Evolutionary conservation across 2,888 invertebrate genomes (phyloP), one percentile per base, ranked within the genome.

Genomic region (Thysanoteuthis rhombus): DNA sequence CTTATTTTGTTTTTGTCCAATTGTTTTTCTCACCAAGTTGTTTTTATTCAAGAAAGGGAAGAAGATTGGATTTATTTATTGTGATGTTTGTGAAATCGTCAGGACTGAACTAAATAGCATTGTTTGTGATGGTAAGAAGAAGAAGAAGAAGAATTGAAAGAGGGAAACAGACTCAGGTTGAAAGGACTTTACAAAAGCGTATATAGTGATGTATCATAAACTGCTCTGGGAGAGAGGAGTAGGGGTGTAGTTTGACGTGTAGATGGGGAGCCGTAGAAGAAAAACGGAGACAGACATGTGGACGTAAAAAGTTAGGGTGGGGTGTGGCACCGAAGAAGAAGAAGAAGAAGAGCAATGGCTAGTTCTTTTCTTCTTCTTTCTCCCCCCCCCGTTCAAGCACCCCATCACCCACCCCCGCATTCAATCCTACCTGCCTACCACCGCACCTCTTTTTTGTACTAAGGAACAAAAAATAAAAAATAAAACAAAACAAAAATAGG

Each of bases 231-330:
- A 52, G 22, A 52, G 25, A 52, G 22, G 52, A 52, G 52, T 52
- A 45, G 19, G 19, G 19, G 45, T 45, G 45, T 45, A 52, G 52
- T 5, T 52, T 22, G 52, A 36, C 90, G 39, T 95, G 95, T 92
- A 40, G 93, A 32, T 93, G 94, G 38, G 94, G 94, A 90, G 94
- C 95, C 19, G 95, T 95, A 22, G 92, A 94, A 39, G 93, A 95
- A 45, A 94, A 93, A 2, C 95, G 95, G 93, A 94, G 94, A 45
- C 52, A 94, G 92, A 94, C 95, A 93, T 94, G 95, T 95, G 75
- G 75, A 75, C 36, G 36, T n/a, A 94, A 94, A 89, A 90, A 94
- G n/a, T 94, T 93, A 40, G 52, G 52, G n/a, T n/a, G n/a, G 38
- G 12, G 32, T 40, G 39, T 42, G 47, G 52, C 25, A 89, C 40